phyloP scores from a whole-genome alignment of 2,113 vertebrate genomes.

The Eidolon helvum region DNA sequence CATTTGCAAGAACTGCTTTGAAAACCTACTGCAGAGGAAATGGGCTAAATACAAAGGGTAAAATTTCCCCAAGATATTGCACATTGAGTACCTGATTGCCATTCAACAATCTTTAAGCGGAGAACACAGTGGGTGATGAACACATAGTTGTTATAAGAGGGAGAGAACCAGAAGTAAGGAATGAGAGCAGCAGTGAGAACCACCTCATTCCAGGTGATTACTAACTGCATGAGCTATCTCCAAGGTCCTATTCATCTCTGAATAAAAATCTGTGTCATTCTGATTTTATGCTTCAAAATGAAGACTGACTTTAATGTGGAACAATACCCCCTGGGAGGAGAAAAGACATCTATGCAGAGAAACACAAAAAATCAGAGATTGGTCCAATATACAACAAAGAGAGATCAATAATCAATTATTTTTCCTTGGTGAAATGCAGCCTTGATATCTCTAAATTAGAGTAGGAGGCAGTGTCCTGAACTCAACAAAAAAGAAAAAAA shows the following conservation, averaged over 20 bases:
- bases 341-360: background rate
- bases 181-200: background rate
- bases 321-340: background rate
- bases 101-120: background rate
- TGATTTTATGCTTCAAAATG: background rate
- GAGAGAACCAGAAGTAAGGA: background rate
- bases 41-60: conserved; percentile 16
- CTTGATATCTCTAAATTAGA: background rate
- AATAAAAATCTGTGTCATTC: background rate
- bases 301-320: background rate
- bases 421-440: background rate
- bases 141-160: background rate
- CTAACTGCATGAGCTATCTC: background rate
- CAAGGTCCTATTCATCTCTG: background rate
- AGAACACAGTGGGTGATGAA: conserved; percentile 46
- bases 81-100: conserved; percentile 52
- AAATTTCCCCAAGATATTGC: conserved; percentile 43
- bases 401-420: background rate
- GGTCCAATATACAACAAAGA: background rate
- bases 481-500: background rate
- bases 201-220: background rate
- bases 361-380: background rate
- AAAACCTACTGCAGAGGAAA: conserved; percentile 61
- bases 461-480: background rate
- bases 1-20: conserved; percentile 48